Conservation (phyloP, 2,113 vertebrate genomes). For the Centropus unirufus region DNA sequence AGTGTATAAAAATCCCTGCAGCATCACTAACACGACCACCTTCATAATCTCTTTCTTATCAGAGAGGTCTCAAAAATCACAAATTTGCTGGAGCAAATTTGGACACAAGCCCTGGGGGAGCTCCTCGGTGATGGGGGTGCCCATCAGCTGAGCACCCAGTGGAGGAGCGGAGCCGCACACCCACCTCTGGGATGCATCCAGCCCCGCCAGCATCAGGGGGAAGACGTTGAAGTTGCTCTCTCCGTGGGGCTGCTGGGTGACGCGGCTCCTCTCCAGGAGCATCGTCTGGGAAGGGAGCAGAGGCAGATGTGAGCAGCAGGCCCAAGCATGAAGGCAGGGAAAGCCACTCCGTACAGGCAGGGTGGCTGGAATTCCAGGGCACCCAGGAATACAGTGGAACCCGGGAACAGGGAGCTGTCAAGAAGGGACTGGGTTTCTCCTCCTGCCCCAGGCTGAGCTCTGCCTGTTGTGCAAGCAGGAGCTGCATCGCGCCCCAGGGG, state of each 20-base stretch:
- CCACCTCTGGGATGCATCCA: conserved; percentile 87
- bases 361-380: no score
- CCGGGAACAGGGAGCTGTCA: neutral
- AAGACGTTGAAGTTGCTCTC: conserved; percentile 92
- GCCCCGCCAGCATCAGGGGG: conserved; percentile 89
- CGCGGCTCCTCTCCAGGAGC: conserved; percentile 87
- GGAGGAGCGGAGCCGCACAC: fast-evolving
- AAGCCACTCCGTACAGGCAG: neutral
- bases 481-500: fast-evolving
- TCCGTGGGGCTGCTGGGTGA: conserved; percentile 78
- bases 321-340: no score
- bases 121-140: fast-evolving
- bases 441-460: fast-evolving
- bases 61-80: neutral
- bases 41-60: neutral
- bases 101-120: neutral
- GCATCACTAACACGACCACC: fast-evolving
- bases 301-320: neutral
- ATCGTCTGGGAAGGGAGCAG: conserved; percentile 80
- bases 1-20: neutral
- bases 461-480: neutral
- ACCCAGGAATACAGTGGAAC: no score
- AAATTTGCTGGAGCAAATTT: fast-evolving
- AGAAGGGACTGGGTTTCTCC: neutral
- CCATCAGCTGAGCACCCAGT: neutral